Evolutionary conservation across 2,797 vertebrate species (phyloP).

Genomic region (Gambelia wislizenii): DNA sequence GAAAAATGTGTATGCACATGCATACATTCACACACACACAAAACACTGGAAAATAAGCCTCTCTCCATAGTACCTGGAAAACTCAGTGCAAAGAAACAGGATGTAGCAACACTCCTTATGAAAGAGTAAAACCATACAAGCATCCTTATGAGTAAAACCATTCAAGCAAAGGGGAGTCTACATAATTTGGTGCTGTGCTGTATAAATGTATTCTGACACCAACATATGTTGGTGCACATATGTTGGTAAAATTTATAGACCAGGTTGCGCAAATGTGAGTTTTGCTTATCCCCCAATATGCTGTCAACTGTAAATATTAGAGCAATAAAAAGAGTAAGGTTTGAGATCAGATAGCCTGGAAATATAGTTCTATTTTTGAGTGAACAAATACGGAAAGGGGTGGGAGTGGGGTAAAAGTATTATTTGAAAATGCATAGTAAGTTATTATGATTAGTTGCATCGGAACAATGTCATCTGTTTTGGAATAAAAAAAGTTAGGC

Average conservation of each 20-base stretch:
- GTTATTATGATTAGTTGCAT: background rate
- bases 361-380: no score
- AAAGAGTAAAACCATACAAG: background rate
- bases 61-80: conserved; percentile 11
- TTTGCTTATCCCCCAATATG: background rate
- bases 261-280: background rate
- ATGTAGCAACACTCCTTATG: background rate
- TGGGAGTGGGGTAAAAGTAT: background rate
- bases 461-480: background rate
- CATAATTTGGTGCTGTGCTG: background rate
- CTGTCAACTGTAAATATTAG: background rate
- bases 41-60: background rate
- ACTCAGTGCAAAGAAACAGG: background rate
- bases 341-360: background rate
- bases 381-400: background rate
- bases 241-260: background rate
- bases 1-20: background rate
- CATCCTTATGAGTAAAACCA: background rate
- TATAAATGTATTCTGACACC: no score
- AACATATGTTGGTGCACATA: no score
- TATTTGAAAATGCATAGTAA: background rate
- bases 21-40: background rate
- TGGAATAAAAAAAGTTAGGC: background rate
- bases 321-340: background rate
- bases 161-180: background rate